Base-by-base conservation (phyloP, 2,888 invertebrate genomes). In the Allacma fusca region DNA sequence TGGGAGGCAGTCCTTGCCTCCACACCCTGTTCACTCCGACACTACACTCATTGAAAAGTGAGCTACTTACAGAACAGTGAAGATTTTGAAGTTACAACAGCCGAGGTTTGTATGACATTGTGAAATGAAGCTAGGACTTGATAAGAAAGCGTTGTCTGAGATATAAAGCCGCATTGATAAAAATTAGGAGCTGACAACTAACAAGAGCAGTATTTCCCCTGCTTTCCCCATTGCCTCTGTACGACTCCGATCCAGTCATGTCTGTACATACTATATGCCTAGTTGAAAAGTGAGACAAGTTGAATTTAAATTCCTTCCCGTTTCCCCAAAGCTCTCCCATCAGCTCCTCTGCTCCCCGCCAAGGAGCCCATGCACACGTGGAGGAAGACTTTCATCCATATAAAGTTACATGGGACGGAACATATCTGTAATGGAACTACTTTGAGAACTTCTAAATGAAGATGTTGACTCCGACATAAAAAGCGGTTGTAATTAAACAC, bases 391-490 rank as follows among this genome's bases (percentile, higher is more conserved):
- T 50, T 5, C 2, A 50, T 5, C 5, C 2, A n/a, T 50, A 50
- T 50, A 50, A 50, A 50, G 65, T 65, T 26, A 28, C 28, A 28
- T 7, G 69, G 44, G n/a, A 21, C 43, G 23, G 34, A 29, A 68
- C 19, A 29, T 68, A 16, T 23, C 24, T 23, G 16, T 26, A 28
- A 65, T 65, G 65, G 26, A 67, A 16, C 65, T 65, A 65, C 65
- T 26, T 24, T 19, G 12, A 4, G 28, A 50, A 50, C 29, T 26
- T 28, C 70, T 50, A 70, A 70, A 73, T 73, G 62, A 62, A 73
- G 34, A 73, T 73, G 73, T 73, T 73, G 73, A 73, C 62, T 73
- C 24, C 23, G 12, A 73, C 59, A 59, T 59, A 72, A 62, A 50
- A 59, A 69, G 34, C 1, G 59, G 23, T 64, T 64, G 62, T 73